A percentile compares a stretch with the other conserved stretches of the same genome.
phyloP scores from a whole-genome alignment of 2,113 vertebrate genomes.

The Leptosomus discolor region DNA sequence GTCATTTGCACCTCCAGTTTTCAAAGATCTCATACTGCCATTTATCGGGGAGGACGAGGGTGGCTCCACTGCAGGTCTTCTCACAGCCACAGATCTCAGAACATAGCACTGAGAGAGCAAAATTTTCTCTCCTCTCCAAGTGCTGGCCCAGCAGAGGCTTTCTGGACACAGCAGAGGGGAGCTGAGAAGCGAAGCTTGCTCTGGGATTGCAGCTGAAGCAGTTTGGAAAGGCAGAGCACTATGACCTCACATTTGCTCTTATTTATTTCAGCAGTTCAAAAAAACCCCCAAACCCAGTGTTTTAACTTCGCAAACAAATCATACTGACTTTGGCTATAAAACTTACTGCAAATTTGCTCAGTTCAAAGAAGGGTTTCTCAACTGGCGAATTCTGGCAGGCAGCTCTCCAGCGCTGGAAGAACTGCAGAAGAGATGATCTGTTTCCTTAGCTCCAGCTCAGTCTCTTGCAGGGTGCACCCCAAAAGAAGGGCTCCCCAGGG shows the following conservation, averaged over 20 bases:
- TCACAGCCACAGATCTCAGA: not conserved
- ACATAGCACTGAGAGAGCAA: not conserved
- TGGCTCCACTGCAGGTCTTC: not conserved
- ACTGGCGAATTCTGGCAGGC: not conserved
- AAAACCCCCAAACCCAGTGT: not conserved
- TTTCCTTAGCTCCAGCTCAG: not conserved
- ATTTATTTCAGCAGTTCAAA: constrained; percentile 29
- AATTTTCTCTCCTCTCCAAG: not conserved
- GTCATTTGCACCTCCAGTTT: not conserved
- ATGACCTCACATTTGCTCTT: constrained; percentile 54
- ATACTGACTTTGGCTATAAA: constrained; percentile 33
- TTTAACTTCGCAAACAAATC: constrained; percentile 46
- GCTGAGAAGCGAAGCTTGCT: not conserved
- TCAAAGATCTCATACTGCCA: not conserved
- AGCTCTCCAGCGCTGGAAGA: not conserved
- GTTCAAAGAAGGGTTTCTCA: not conserved
- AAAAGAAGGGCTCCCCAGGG: not conserved
- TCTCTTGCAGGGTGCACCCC: not conserved
- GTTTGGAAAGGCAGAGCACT: not conserved
- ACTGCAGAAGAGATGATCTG: not conserved
- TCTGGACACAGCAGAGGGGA: not conserved
- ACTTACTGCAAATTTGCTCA: constrained; percentile 28
- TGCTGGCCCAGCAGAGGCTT: not conserved
- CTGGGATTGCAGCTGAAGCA: constrained; percentile 43
- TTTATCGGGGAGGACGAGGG: not conserved